phyloP scores from a whole-genome alignment of 1,140 invertebrate species.

The Parapsyche elsis region DNA sequence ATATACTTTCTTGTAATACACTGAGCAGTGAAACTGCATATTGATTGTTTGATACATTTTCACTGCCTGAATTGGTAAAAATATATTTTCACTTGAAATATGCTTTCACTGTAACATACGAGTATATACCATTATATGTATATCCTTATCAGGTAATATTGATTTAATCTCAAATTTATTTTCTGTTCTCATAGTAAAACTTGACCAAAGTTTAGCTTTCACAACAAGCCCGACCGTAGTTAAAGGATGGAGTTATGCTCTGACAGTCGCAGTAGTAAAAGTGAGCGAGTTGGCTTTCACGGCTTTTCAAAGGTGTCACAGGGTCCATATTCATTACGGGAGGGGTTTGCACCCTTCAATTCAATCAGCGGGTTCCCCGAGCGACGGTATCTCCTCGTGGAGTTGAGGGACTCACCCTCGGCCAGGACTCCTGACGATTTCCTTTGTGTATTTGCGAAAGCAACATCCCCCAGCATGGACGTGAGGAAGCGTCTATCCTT shows the following conservation, averaged over 20 bases:
- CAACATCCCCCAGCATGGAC: constrained; percentile 33
- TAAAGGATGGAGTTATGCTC: neutral
- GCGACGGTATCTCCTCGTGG: neutral
- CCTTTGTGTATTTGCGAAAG: constrained; percentile 39
- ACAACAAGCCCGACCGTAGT: neutral
- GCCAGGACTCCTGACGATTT: constrained; percentile 34
- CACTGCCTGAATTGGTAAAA: no score
- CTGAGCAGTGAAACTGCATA: no score
- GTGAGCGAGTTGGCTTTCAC: constrained; percentile 11
- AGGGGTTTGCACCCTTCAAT: constrained; percentile 42
- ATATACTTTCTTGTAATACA: no score
- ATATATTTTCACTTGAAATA: no score
- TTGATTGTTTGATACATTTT: no score
- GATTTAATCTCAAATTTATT: no score
- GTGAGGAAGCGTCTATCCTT: constrained; percentile 43
- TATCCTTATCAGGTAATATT: no score
- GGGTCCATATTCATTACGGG: constrained; percentile 54
- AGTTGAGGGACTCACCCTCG: neutral
- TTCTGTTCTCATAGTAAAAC: no score
- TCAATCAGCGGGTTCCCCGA: constrained; percentile 40
- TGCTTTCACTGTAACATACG: no score
- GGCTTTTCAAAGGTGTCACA: constrained; percentile 53
- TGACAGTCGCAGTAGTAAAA: neutral
- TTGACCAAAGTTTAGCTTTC: no score
- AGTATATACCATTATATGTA: no score